Conservation (phyloP, 2,113 vertebrate species). For the Ploceus nigricollis region DNA sequence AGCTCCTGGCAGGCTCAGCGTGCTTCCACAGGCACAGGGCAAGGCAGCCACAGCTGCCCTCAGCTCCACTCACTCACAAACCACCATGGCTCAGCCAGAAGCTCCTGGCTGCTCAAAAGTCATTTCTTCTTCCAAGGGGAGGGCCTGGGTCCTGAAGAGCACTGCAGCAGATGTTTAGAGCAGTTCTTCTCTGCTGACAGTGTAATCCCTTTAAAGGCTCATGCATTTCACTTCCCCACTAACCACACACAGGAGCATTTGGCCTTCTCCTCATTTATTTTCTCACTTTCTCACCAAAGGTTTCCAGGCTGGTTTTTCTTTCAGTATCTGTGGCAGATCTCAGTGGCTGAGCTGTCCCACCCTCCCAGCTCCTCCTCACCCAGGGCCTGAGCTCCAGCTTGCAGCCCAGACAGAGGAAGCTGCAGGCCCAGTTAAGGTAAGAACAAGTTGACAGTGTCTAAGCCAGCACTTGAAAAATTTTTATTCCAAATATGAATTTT, state of each 20-base stretch:
- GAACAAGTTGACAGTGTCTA: not conserved
- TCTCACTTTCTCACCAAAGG: not conserved
- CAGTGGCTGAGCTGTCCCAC: not conserved
- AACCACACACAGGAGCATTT: not conserved
- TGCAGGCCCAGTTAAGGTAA: not conserved
- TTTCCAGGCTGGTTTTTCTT: not conserved
- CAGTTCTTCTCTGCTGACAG: not conserved
- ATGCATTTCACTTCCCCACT: not conserved
- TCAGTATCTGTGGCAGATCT: not conserved
- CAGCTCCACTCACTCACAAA: not conserved
- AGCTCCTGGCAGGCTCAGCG: not conserved
- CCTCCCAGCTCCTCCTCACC: not conserved
- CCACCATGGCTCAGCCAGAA: not conserved
- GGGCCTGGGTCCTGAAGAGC: not conserved
- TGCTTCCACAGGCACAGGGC: not conserved
- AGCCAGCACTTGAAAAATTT: not conserved
- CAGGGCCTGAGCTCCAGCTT: not conserved
- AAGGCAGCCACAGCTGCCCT: not conserved
- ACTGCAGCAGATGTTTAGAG: not conserved
- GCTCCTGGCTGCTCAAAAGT: not conserved
- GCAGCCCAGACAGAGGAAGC: not conserved
- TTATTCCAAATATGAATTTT: not conserved
- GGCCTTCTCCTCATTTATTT: slow-evolving; percentile 22
- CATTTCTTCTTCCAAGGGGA: not conserved
- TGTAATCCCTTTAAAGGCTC: slow-evolving; percentile 39